Conservation (phyloP, 2,797 vertebrate species). For the Synaphobranchus kaupii region DNA sequence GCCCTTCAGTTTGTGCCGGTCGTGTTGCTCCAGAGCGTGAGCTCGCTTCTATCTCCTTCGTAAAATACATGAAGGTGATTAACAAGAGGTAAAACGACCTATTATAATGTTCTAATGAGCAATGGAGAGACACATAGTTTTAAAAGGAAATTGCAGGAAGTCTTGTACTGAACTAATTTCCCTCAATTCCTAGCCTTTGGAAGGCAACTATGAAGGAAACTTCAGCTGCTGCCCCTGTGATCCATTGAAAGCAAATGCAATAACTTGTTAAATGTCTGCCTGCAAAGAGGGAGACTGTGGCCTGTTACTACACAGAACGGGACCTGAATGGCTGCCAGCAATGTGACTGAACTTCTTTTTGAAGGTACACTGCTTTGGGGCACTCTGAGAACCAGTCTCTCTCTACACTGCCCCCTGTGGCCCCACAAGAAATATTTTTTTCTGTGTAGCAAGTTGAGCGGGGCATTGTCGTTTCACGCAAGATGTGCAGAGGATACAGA, state of each 20-base stretch:
- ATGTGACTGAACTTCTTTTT: slow-evolving; percentile 19
- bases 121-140: neutral
- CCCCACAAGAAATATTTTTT: neutral
- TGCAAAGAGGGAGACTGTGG: slow-evolving; percentile 13
- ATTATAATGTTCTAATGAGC: slow-evolving; percentile 4
- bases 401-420: neutral
- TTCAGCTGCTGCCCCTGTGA: neutral
- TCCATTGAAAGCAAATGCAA: neutral
- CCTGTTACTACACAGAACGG: slow-evolving; percentile 23
- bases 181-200: neutral
- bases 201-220: neutral
- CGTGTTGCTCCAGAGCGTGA: neutral
- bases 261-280: neutral
- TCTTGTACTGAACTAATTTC: slow-evolving; percentile 25
- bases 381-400: neutral
- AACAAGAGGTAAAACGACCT: slow-evolving; percentile 3
- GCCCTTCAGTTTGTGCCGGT: slow-evolving; percentile 34
- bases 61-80: neutral
- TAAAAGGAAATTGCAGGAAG: neutral
- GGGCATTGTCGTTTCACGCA: neutral
- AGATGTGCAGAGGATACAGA: neutral
- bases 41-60: neutral
- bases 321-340: slow-evolving; percentile 25
- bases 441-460: neutral
- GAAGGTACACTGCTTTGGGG: neutral